Evolutionary conservation across 64 coral and sea anemone genomes (phyloP).

Genomic region (Montipora capricornis): DNA sequence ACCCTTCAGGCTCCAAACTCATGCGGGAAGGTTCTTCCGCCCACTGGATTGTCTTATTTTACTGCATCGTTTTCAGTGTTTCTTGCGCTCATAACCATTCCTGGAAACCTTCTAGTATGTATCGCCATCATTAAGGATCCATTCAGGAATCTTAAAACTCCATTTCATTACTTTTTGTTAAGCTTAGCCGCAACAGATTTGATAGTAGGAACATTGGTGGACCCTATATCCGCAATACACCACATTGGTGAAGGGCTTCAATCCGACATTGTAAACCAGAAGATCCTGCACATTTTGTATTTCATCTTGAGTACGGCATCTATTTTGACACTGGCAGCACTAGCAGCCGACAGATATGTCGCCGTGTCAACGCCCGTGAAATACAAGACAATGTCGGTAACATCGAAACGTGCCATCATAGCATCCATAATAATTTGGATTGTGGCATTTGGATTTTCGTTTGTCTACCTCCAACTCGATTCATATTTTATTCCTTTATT

Average conservation of each 20-base stretch:
- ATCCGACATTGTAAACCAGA: constrained; percentile 27
- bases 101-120: constrained; percentile 82
- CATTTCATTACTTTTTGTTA: constrained; percentile 76
- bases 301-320: constrained; percentile 76
- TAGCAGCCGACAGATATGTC: constrained; percentile 71
- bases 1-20: not conserved
- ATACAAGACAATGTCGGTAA: constrained; percentile 64
- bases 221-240: constrained; percentile 61
- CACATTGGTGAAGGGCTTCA: constrained; percentile 67
- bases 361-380: constrained; percentile 67
- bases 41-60: constrained; percentile 61
- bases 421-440: constrained; percentile 59
- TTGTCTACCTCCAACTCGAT: constrained; percentile 70
- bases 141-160: constrained; percentile 75
- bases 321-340: constrained; percentile 60
- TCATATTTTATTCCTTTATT: constrained; percentile 71
- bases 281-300: constrained; percentile 57
- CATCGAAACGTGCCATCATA: constrained; percentile 57
- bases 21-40: constrained; percentile 27
- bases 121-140: constrained; percentile 78
- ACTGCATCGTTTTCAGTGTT: constrained; percentile 34
- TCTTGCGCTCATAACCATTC: constrained; percentile 50
- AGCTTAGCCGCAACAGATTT: constrained; percentile 76
- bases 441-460: constrained; percentile 40
- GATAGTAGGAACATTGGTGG: constrained; percentile 71